Evolutionary conservation across 2,888 invertebrate genomes (phyloP).

Genomic region (Plebejus anna): DNA sequence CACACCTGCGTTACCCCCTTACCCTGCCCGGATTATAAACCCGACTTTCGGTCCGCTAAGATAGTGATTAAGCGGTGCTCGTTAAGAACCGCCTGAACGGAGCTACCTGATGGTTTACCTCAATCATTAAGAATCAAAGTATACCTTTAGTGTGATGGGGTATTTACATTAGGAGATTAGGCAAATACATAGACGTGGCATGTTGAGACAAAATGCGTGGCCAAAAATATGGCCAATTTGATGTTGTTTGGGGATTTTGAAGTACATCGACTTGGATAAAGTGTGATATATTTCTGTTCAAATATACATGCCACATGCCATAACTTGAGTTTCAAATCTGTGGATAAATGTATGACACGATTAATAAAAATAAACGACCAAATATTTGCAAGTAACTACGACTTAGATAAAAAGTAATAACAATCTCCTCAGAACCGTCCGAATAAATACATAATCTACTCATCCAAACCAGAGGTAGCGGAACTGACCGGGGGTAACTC

Average conservation of each 20-base stretch:
- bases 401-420: neutral
- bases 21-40: conserved; percentile 41
- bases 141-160: neutral
- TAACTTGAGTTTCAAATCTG: too few relatives aligned
- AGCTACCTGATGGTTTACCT: conserved; percentile 32
- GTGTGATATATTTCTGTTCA: too few relatives aligned
- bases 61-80: conserved; percentile 56
- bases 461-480: conserved; percentile 10
- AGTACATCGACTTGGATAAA: too few relatives aligned
- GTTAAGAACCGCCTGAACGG: conserved; percentile 50
- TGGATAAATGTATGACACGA: too few relatives aligned
- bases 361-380: too few relatives aligned
- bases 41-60: conserved; percentile 53
- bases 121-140: neutral
- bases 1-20: conserved; percentile 38
- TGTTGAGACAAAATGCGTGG: too few relatives aligned
- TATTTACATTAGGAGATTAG: too few relatives aligned
- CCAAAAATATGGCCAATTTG: too few relatives aligned
- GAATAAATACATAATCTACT: conserved; percentile 19
- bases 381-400: neutral
- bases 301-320: too few relatives aligned
- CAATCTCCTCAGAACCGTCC: neutral
- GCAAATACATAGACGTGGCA: neutral
- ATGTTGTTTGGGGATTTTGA: too few relatives aligned
- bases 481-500: conserved; percentile 44